Conservation (phyloP, 1,140 invertebrate species). For the Leptoteleia sp. region DNA sequence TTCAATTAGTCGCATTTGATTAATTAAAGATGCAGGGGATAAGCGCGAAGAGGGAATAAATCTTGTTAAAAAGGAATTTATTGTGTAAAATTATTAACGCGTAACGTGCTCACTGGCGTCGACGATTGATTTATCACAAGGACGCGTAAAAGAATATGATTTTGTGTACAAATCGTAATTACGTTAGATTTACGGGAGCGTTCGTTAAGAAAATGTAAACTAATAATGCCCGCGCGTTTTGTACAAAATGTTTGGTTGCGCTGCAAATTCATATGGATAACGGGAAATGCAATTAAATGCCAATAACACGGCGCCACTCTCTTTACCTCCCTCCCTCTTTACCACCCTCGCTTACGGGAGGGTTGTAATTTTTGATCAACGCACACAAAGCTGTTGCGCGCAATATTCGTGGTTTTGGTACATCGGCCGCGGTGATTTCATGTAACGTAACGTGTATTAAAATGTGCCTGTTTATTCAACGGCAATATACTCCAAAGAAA, state of each 20-base stretch:
- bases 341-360: not conserved
- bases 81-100: conserved; percentile 36
- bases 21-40: conserved; percentile 34
- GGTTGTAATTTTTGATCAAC: conserved; percentile 53
- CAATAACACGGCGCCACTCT: conserved; percentile 51
- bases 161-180: conserved; percentile 33
- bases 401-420: conserved; percentile 43
- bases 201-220: conserved; percentile 41
- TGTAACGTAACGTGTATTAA: conserved; percentile 53
- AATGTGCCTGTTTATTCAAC: conserved; percentile 51
- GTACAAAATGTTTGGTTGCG: conserved; percentile 38
- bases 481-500: conserved; percentile 30
- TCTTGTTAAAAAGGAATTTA: conserved; percentile 18
- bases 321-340: conserved; percentile 21
- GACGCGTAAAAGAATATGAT: conserved; percentile 24
- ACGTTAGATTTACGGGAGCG: conserved; percentile 19
- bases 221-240: conserved; percentile 34
- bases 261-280: conserved; percentile 41
- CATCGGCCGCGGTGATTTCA: conserved; percentile 39
- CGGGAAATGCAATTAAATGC: conserved; percentile 61
- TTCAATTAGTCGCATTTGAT: conserved; percentile 41
- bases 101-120: not conserved
- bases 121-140: conserved; percentile 31
- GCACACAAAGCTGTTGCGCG: conserved; percentile 47
- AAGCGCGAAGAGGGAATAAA: conserved; percentile 15